Evolutionary conservation across 2,888 invertebrate genomes (phyloP), one percentile per base, ranked within the genome.

Genomic region (Oithona nana): DNA sequence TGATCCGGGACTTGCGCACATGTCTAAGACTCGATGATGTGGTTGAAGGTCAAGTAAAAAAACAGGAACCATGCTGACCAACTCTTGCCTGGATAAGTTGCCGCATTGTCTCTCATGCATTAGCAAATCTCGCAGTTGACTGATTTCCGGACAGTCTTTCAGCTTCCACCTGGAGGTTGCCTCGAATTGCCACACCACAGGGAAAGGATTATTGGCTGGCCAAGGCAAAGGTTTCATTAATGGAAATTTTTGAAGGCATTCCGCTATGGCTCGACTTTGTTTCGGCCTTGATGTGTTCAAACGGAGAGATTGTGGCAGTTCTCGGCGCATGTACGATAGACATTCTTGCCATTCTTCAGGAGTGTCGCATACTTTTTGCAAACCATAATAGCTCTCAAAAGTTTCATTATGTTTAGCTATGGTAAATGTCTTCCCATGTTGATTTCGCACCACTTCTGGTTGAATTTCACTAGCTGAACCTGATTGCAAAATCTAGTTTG

Each of bases 1-100:
- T 26, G 61, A 61, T 28, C 61, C 61, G 26, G 61, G 61, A 13
- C 28, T 13, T 11, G 61, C 51, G 31, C 61, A 61, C 30, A 61
- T 61, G 20, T 61, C 61, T 3, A 61, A 29, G 3, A 61, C 61
- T 13, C 16, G n/a, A 29, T 61, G 61, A 29, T 61, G 51, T 13
- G 61, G 52, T 6, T 61, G 52, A 28, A 61, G 28, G 20, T 61
- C 29, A 13, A 61, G 29, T n/a, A 49, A 54, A 28, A 20, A 22
- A 16, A 61, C 61, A 3, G 61, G 61, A 4, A 61, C 30, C 61
- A 61, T 61, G 31, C 28, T 28, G 1, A 61, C 61, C 30, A 57
- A 29, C 26, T 57, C 57, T 30, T 57, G 57, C 11, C 57, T 29
- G 1, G 20, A 29, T n/a, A 57, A 30, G 3, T 57, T 30, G 16